phyloP scores from a whole-genome alignment of 2,797 vertebrate genomes.

The Loriculus beryllinus region DNA sequence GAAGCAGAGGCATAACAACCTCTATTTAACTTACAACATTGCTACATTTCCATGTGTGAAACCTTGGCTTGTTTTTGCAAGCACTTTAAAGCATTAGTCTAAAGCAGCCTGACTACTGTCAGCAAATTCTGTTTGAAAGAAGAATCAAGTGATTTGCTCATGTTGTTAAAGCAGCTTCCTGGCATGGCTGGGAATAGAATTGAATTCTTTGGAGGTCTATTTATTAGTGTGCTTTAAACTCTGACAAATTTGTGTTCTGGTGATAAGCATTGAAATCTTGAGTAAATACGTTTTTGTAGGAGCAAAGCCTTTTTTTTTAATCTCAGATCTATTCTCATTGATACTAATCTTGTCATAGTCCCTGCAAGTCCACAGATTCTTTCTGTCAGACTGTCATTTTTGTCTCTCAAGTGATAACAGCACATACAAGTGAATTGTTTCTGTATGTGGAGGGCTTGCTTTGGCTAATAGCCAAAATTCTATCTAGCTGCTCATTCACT shows the following conservation, averaged over 20 bases:
- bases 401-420: neutral
- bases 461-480: neutral
- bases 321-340: neutral
- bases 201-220: neutral
- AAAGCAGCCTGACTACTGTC: conserved; percentile 4
- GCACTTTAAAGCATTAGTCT: neutral
- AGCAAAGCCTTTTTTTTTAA: neutral
- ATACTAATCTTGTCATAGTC: neutral
- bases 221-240: neutral
- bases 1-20: neutral
- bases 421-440: neutral
- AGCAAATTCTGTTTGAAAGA: neutral
- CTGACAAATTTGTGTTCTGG: neutral
- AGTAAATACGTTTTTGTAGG: fast-evolving
- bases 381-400: neutral
- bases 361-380: neutral
- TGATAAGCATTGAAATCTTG: neutral
- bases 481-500: neutral
- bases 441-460: neutral
- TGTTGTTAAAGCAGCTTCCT: neutral
- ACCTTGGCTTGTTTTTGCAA: neutral
- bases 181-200: neutral
- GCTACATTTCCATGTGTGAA: neutral
- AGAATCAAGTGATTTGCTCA: neutral
- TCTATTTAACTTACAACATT: neutral